Conservation (phyloP, 2,888 invertebrate species). For the Noctua pronuba region DNA sequence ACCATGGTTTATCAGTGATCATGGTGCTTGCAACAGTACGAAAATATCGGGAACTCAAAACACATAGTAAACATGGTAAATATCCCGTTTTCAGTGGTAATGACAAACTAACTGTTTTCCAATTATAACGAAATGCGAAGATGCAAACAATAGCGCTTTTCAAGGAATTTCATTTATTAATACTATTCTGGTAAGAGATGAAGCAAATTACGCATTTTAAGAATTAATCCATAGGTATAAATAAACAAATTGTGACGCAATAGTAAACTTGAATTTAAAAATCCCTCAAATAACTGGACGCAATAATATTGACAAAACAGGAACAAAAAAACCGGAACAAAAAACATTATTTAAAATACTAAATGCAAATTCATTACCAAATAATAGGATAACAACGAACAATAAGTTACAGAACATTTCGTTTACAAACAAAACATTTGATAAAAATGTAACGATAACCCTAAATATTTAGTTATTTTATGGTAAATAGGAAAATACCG, state of each 20-base stretch:
- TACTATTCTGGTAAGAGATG: background rate
- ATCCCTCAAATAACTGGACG: background rate
- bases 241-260: background rate
- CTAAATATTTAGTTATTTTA: slow-evolving; percentile 62
- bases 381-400: slow-evolving; percentile 66
- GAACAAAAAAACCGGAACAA: slow-evolving; percentile 52
- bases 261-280: background rate
- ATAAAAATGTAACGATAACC: slow-evolving; percentile 72
- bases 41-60: no score
- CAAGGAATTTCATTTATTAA: background rate
- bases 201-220: background rate
- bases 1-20: no score
- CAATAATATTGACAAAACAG: background rate
- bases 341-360: slow-evolving; percentile 35
- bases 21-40: no score
- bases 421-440: slow-evolving; percentile 60
- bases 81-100: no score
- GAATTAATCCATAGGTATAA: background rate
- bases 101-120: slow-evolving; percentile 2
- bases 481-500: slow-evolving; percentile 64
- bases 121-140: slow-evolving; percentile 1
- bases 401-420: slow-evolving; percentile 16
- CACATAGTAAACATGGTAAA: no score
- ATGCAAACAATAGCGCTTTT: background rate
- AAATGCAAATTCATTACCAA: slow-evolving; percentile 46